A percentile compares a stretch with the other conserved stretches of the same genome.
phyloP scores from a whole-genome alignment of 1,140 invertebrate species.

The Colletes latitarsis region DNA sequence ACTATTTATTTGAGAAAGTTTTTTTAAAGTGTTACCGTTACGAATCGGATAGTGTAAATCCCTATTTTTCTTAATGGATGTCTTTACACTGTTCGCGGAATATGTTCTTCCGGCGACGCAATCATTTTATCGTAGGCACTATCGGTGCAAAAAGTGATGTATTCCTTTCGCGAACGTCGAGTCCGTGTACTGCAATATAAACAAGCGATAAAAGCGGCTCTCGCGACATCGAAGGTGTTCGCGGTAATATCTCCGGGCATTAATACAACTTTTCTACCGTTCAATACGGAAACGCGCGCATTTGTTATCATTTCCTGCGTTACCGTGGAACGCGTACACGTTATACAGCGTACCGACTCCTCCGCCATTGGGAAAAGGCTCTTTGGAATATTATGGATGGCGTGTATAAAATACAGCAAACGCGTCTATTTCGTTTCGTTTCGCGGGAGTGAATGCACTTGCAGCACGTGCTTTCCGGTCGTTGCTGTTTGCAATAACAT shows the following conservation, averaged over 20 bases:
- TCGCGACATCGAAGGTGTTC: neutral
- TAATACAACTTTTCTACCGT: neutral
- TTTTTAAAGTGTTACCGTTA: neutral
- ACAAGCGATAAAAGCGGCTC: slow-evolving; percentile 5
- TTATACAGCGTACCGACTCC: neutral
- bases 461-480: neutral
- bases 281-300: neutral
- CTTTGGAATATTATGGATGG: neutral
- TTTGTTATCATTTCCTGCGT: slow-evolving; percentile 25
- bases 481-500: neutral
- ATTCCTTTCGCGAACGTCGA: neutral
- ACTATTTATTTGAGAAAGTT: slow-evolving; percentile 2
- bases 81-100: neutral
- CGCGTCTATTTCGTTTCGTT: neutral
- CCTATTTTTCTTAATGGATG: neutral
- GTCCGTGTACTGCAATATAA: neutral
- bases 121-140: neutral
- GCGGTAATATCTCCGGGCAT: neutral
- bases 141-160: neutral
- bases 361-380: neutral
- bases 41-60: neutral
- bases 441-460: neutral
- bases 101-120: too few species aligned
- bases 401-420: neutral
- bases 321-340: neutral